These are phyloP conservation scores for Pelecanoides urinatrix DNA, from an alignment of 2,113 vertebrate genomes.

Conservation along the genomic window DNA sequence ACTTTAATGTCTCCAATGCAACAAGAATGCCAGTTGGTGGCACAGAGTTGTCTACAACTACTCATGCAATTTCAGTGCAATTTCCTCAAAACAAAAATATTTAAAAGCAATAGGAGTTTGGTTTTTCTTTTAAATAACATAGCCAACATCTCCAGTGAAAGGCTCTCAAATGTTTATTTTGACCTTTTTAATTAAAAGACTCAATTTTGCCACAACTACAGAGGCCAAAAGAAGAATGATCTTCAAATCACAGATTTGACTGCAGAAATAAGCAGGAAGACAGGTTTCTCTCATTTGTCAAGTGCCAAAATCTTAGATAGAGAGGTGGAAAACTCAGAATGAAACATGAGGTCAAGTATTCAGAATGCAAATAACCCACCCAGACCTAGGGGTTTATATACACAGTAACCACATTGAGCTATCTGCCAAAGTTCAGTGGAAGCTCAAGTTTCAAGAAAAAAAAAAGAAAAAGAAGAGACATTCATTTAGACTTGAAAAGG, in stretches of 20 bases:
- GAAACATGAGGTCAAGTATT: constrained; percentile 11
- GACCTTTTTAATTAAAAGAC: not conserved
- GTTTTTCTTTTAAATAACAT: not conserved
- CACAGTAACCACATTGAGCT: not conserved
- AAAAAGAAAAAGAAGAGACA: not conserved
- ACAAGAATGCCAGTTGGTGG: not conserved
- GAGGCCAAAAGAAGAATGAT: not conserved
- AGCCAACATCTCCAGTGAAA: not conserved
- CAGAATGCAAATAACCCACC: constrained; percentile 36
- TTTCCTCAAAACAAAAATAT: not conserved
- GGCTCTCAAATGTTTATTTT: not conserved
- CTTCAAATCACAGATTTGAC: not conserved
- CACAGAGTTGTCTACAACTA: not conserved
- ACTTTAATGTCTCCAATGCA: not conserved
- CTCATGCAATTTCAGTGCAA: not conserved
- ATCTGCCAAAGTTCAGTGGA: not conserved
- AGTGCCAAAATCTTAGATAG: not conserved
- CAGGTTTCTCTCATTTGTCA: not conserved
- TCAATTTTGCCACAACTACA: not conserved
- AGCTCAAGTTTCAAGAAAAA: not conserved
- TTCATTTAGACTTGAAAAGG: not conserved
- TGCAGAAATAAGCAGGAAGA: not conserved
- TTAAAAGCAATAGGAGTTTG: not conserved
- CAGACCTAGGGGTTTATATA: not conserved
- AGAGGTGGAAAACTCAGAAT: not conserved